A percentile compares a stretch with the other conserved stretches of the same genome.
Evolutionary conservation across 2,113 vertebrate genomes (phyloP).

Genomic region (Rhea americana): DNA sequence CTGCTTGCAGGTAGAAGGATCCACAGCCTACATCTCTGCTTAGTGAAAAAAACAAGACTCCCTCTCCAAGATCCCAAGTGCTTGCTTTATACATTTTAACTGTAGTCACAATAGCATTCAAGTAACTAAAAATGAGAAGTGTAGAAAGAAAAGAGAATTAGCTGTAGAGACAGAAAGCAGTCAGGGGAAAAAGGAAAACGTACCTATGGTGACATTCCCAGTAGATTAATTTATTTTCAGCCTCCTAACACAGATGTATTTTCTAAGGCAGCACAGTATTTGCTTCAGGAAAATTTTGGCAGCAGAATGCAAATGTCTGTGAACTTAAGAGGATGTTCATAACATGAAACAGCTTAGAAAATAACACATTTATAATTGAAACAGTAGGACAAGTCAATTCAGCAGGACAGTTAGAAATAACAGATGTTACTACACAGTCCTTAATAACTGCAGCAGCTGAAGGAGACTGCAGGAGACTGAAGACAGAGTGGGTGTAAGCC

Average conservation of each 20-base stretch:
- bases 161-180: not conserved
- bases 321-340: not conserved
- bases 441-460: not conserved
- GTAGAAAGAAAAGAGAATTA: not conserved
- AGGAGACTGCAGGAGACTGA: not conserved
- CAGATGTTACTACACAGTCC: not conserved
- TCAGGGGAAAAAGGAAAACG: not conserved
- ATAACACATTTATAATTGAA: not conserved
- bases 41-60: not conserved
- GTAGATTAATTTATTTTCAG: conserved; percentile 12
- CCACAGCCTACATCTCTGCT: rapidly evolving
- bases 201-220: not conserved
- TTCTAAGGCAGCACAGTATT: not conserved
- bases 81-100: not conserved
- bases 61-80: not conserved
- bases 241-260: not conserved
- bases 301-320: not conserved
- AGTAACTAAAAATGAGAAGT: not conserved
- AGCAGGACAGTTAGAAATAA: not conserved
- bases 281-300: not conserved
- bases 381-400: not conserved
- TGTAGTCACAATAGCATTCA: not conserved
- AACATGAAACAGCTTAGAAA: not conserved
- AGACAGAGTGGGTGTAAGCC: not conserved
- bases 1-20: not conserved